A percentile compares a stretch with the other conserved stretches of the same genome.
phyloP scores from a whole-genome alignment of 2,797 vertebrate genomes.

The Chanos chanos region DNA sequence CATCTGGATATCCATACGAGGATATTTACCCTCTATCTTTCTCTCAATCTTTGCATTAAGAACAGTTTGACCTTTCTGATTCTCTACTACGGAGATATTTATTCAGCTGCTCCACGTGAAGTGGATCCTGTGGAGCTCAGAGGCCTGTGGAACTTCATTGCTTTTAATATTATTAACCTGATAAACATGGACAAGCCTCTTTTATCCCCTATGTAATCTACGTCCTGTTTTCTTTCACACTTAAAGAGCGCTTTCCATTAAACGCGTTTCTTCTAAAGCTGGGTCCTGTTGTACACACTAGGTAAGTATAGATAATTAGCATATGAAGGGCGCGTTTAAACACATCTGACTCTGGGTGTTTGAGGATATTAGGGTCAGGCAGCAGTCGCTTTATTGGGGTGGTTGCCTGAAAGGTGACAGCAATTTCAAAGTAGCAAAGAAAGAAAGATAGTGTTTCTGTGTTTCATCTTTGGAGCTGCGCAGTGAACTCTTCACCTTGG shows the following conservation, averaged over 20 bases:
- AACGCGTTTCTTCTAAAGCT: constrained; percentile 17
- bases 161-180: constrained; percentile 43
- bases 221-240: constrained; percentile 56
- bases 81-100: constrained; percentile 60
- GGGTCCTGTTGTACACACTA: constrained; percentile 13
- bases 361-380: constrained; percentile 5
- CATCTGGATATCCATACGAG: constrained; percentile 38
- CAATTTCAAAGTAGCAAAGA: too few species aligned
- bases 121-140: constrained; percentile 24
- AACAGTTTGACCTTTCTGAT: constrained; percentile 37
- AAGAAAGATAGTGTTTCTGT: background rate
- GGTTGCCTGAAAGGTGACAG: constrained; percentile 29
- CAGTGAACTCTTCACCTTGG: too few species aligned
- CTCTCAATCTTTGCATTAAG: constrained; percentile 35
- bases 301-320: constrained; percentile 23
- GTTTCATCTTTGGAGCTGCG: too few species aligned
- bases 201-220: constrained; percentile 30
- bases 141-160: constrained; percentile 34
- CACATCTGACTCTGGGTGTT: too few species aligned
- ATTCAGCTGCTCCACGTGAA: constrained; percentile 64
- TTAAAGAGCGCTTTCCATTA: constrained; percentile 39
- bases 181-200: constrained; percentile 36
- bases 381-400: constrained; percentile 28
- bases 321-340: too few species aligned
- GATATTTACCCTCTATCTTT: constrained; percentile 44